phyloP scores from a whole-genome alignment of 2,797 vertebrate genomes.

The Pangasius djambal region DNA sequence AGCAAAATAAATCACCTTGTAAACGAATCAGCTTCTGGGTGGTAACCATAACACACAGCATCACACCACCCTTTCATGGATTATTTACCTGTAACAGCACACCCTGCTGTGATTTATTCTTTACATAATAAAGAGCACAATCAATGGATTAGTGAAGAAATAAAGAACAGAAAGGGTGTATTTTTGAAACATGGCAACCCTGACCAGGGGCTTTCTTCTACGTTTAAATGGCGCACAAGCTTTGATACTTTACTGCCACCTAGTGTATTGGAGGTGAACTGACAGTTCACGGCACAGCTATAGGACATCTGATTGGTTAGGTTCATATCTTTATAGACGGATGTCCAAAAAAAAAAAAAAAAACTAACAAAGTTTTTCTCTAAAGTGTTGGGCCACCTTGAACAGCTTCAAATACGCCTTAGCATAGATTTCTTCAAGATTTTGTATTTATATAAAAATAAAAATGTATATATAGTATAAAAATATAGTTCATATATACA shows the following conservation, averaged over 20 bases:
- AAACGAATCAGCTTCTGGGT: not conserved
- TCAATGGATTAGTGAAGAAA: not conserved
- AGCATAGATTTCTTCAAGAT: not conserved
- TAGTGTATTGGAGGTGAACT: not conserved
- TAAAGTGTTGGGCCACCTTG: too few species aligned
- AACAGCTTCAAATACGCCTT: not conserved
- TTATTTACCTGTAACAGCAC: too few species aligned
- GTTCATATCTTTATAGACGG: not conserved
- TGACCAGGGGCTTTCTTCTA: not conserved
- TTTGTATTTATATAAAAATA: not conserved
- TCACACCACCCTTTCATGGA: not conserved
- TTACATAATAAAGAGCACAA: not conserved
- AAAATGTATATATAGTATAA: not conserved
- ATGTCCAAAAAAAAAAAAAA: not conserved
- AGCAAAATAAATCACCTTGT: not conserved
- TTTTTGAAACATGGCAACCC: constrained; percentile 27
- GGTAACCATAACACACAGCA: not conserved
- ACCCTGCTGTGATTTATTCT: not conserved
- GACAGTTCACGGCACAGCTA: not conserved
- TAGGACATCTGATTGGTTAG: not conserved
- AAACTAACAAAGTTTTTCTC: not conserved
- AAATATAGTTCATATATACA: not conserved
- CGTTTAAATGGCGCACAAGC: not conserved
- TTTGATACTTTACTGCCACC: not conserved
- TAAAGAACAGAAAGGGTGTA: not conserved